phyloP scores from a whole-genome alignment of 1,140 invertebrate species.

The Pseudobourletiella spinata region DNA sequence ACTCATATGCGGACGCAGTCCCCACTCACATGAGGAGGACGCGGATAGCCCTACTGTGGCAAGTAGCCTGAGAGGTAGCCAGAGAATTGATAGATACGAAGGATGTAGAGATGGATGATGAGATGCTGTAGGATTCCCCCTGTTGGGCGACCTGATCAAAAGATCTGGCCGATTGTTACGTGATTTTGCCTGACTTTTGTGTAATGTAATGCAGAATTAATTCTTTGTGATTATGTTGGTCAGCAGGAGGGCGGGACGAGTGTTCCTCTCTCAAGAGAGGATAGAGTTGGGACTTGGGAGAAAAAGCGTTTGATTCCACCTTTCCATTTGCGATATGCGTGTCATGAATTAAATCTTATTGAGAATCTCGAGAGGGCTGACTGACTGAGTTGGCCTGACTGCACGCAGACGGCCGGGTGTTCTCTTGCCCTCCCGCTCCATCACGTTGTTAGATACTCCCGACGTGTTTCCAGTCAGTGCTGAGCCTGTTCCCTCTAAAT shows the following conservation, averaged over 20 bases:
- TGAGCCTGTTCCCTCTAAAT: no score
- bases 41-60: neutral
- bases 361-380: no score
- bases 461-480: no score
- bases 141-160: conserved; percentile 1
- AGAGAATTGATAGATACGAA: neutral
- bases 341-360: conserved; percentile 4
- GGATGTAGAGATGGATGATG: neutral
- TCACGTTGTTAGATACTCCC: no score
- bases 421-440: neutral
- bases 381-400: no score
- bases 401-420: neutral
- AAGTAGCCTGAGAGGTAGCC: neutral
- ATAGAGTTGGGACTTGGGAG: neutral
- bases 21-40: neutral
- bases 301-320: neutral
- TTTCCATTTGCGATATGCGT: conserved; percentile 4
- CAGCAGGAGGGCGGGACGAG: conserved; percentile 2
- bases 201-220: conserved; percentile 7
- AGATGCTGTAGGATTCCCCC: neutral
- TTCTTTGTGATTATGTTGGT: conserved; percentile 5
- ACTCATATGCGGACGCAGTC: neutral
- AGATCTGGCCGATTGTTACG: conserved; percentile 1
- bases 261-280: neutral
- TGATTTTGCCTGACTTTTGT: conserved; percentile 3